Evolutionary conservation across 2,888 invertebrate genomes (phyloP).

Genomic region (Miltochrista miniata): DNA sequence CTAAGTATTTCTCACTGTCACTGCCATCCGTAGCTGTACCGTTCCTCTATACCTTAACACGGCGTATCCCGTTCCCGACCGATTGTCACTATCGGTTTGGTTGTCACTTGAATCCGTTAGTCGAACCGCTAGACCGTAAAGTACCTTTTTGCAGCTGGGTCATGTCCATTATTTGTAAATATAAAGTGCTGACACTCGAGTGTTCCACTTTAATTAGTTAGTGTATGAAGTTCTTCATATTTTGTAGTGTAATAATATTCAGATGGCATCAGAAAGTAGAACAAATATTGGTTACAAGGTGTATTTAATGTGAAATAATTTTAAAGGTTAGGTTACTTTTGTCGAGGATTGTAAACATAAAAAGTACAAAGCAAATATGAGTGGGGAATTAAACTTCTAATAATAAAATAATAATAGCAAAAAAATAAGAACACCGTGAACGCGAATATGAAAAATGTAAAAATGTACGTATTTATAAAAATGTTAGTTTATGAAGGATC

Average conservation of each 20-base stretch:
- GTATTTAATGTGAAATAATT: conserved; percentile 64
- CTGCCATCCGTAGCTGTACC: conserved; percentile 23
- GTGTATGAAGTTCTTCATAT: conserved; percentile 65
- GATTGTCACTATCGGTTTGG: conserved; percentile 32
- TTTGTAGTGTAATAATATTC: conserved; percentile 61
- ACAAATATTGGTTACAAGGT: conserved; percentile 64
- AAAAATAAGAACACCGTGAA: conserved; percentile 45
- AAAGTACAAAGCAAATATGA: conserved; percentile 74
- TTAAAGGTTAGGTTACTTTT: conserved; percentile 68
- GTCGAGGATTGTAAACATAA: conserved; percentile 64
- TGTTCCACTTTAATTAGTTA: conserved; percentile 53
- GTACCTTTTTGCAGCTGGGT: conserved; percentile 38
- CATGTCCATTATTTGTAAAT: conserved; percentile 62
- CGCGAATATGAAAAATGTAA: conserved; percentile 54
- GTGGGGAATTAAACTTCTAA: conserved; percentile 54
- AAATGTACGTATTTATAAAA: conserved; percentile 64
- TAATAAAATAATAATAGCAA: conserved; percentile 46
- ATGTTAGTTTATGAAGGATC: conserved; percentile 50
- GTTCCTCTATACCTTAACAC: conserved; percentile 8
- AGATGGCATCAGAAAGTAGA: conserved; percentile 68
- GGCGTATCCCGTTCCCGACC: conserved; percentile 9
- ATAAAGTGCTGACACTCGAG: conserved; percentile 47
- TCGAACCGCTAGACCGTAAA: conserved; percentile 37
- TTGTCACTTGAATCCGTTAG: conserved; percentile 24
- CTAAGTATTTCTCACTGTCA: conserved; percentile 27